Evolutionary conservation across 2,797 vertebrate species (phyloP), one percentile per base, ranked within the genome.

Genomic region (Microctenopoma steveboyesi): DNA sequence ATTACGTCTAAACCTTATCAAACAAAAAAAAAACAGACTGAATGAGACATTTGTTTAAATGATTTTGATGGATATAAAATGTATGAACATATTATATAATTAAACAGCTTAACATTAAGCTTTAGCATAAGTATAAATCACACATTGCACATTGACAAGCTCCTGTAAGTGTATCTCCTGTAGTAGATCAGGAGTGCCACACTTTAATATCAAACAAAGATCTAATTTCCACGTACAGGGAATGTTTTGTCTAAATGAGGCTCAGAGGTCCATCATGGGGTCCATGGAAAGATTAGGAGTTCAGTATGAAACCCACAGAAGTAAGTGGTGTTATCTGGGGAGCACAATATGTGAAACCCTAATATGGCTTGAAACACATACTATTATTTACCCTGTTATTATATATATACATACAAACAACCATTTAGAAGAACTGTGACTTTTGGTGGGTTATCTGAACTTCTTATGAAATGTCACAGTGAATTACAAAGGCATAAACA

Each of bases 61-160:
- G 53, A 75, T 59, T 64, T 72, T 64, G 70, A 81, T 53, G 49
- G 53, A 83, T 72, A 55, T 27, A 5, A 64, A 73, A 64, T 1
- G 45, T 64, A 71, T 45, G 62, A 76, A 73, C 15, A 74, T 42
- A 33, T 13, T 15, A 25, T 22, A 61, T 61, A 55, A 70, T 50
- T 56, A 54, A 78, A 74, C 50, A 52, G 62, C 46, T 63, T 14
- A 79, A 67, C 50, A 65, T 39, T 48, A 35, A 11, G 49, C 53
- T 46, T 37, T 5, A 18, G 47, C 53, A 55, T 77, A 16, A 53
- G 57, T 7, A 51, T 4, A 61, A 71, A 64, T 62, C 56, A 64
- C 53, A 76, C n/a, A 25, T 14, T 22, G 33, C 53, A 76, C n/a
- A 25, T 14, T 22, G 33, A 70, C 53, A 27, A 14, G 14, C 43